These are phyloP conservation scores for Palythoa grandiflora DNA, from an alignment of 92 coral and sea anemone genomes.

Conservation along the genomic window DNA sequence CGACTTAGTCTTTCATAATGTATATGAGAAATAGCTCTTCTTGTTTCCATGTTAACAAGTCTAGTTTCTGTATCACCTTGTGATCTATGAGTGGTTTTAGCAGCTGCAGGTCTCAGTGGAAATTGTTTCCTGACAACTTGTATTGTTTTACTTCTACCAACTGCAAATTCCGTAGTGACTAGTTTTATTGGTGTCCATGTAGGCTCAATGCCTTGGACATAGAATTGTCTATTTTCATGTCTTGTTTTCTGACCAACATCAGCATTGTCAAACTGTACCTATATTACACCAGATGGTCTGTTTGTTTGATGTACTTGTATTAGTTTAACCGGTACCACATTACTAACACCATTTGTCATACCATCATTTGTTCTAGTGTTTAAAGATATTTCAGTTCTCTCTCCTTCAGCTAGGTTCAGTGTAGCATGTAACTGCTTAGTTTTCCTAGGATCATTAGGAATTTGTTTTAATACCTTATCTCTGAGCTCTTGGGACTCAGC, in stretches of 20 bases:
- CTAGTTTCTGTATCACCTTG: slow-evolving; percentile 79
- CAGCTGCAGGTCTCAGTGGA: slow-evolving; percentile 77
- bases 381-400: slow-evolving; percentile 61
- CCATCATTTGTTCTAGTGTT: slow-evolving; percentile 67
- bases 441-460: slow-evolving; percentile 57
- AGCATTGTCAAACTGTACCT: slow-evolving; percentile 78
- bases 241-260: slow-evolving; percentile 74
- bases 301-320: slow-evolving; percentile 61
- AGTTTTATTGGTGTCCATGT: slow-evolving; percentile 80
- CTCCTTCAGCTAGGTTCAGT: slow-evolving; percentile 61
- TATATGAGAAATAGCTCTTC: slow-evolving; percentile 75
- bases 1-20: slow-evolving; percentile 82
- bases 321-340: slow-evolving; percentile 48
- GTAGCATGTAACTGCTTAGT: slow-evolving; percentile 66
- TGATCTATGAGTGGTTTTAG: slow-evolving; percentile 74
- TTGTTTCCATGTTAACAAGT: slow-evolving; percentile 65
- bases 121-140: slow-evolving; percentile 71
- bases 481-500: neutral
- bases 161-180: slow-evolving; percentile 76
- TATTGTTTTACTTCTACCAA: slow-evolving; percentile 67
- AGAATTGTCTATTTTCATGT: slow-evolving; percentile 66
- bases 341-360: slow-evolving; percentile 69
- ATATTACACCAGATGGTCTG: slow-evolving; percentile 73
- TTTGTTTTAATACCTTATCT: slow-evolving; percentile 39
- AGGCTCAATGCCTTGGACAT: slow-evolving; percentile 70